phyloP scores from a whole-genome alignment of 2,888 invertebrate species.

The Creontiades dilutus region DNA sequence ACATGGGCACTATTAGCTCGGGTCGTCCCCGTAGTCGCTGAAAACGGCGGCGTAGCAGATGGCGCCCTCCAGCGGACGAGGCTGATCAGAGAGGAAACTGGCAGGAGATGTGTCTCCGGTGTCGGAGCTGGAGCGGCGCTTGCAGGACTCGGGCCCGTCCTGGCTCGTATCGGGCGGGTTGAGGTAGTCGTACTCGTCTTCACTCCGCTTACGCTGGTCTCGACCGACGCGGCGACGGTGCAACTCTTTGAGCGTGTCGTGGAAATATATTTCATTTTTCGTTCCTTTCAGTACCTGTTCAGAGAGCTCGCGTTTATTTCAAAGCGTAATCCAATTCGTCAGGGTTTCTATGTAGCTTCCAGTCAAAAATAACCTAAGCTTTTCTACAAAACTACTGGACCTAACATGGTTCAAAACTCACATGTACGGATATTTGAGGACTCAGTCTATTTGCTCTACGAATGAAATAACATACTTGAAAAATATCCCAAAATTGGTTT shows the following conservation, averaged over 20 bases:
- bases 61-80: slow-evolving; percentile 3
- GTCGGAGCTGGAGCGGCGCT: background rate
- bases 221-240: background rate
- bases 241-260: slow-evolving; percentile 55
- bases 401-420: no score
- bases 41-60: slow-evolving; percentile 63
- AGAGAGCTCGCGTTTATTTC: background rate
- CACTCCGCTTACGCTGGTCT: background rate
- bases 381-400: no score
- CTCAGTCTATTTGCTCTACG: no score
- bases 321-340: no score
- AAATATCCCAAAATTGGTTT: no score
- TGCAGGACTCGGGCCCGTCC: background rate
- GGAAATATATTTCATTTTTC: slow-evolving; percentile 61
- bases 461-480: no score
- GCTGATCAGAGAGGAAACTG: slow-evolving; percentile 33
- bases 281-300: slow-evolving; percentile 45
- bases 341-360: no score
- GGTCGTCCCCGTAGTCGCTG: slow-evolving; percentile 50
- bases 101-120: background rate
- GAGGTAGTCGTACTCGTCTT: slow-evolving; percentile 41
- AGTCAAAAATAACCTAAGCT: no score
- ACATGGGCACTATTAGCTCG: background rate
- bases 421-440: no score
- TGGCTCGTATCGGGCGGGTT: background rate